phyloP scores from a whole-genome alignment of 2,113 vertebrate species.

The Gobio gobio region DNA sequence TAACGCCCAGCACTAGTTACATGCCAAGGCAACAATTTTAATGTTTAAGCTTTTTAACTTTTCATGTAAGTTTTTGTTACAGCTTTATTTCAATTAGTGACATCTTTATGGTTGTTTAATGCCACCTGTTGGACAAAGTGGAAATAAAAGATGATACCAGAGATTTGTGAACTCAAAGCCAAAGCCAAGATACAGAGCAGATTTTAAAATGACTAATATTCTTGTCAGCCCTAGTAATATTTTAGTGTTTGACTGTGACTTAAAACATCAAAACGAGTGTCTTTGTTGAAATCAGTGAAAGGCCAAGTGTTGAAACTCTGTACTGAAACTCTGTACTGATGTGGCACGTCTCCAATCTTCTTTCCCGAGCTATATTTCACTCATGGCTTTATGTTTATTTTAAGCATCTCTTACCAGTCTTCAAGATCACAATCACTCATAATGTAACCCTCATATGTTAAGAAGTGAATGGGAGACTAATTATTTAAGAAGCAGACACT shows the following conservation, averaged over 20 bases:
- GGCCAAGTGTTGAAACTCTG: no score
- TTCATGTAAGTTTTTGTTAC: no score
- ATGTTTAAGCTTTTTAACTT: not conserved
- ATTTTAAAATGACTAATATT: no score
- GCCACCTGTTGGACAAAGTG: constrained; percentile 36
- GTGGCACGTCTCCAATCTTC: constrained; percentile 34
- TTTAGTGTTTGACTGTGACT: no score
- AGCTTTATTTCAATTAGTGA: no score
- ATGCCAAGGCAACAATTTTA: not conserved
- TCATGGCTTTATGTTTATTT: constrained; percentile 49
- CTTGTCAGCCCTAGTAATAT: no score
- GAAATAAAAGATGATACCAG: not conserved
- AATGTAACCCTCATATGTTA: not conserved
- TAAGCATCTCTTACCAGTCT: constrained; percentile 34
- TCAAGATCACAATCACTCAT: not conserved
- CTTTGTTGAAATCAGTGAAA: no score
- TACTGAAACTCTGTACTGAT: not conserved
- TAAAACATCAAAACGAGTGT: no score
- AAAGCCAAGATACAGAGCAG: no score
- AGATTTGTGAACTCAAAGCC: not conserved
- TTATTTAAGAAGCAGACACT: constrained; percentile 11
- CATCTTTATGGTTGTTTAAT: constrained; percentile 3
- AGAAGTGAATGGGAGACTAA: not conserved
- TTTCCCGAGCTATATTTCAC: constrained; percentile 12
- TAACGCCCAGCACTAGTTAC: not conserved